Percentiles rank a stretch among this genome's conserved stretches.
These are phyloP conservation scores for Antechinus flavipes DNA, from an alignment of 2,113 vertebrate genomes.

Conservation along the genomic window DNA sequence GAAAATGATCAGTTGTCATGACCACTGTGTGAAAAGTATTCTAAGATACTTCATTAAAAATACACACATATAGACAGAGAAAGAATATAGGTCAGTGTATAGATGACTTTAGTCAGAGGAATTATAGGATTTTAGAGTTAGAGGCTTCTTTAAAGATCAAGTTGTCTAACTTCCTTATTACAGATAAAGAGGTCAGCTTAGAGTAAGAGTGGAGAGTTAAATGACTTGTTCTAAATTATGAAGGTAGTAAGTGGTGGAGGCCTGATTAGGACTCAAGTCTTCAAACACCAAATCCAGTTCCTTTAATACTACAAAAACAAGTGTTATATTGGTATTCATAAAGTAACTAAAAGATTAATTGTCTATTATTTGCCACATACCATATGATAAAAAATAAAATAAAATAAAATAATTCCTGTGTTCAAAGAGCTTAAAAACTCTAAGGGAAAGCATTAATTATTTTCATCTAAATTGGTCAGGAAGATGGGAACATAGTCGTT, in stretches of 20 bases:
- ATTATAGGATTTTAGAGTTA: neutral
- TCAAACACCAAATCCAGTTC: neutral
- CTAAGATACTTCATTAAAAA: neutral
- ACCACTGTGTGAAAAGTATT: neutral
- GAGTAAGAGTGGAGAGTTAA: neutral
- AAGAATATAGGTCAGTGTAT: neutral
- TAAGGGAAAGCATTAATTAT: neutral
- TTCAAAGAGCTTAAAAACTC: neutral
- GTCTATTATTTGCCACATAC: neutral
- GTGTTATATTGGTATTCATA: neutral
- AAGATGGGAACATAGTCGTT: neutral
- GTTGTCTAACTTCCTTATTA: neutral
- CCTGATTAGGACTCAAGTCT: neutral
- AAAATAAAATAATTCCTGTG: neutral
- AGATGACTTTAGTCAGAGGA: neutral
- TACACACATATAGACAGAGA: neutral
- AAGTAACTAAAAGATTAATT: neutral
- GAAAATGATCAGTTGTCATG: neutral
- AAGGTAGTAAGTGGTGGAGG: neutral
- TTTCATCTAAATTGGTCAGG: neutral
- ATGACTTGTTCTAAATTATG: neutral
- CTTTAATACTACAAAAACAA: neutral
- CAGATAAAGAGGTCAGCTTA: neutral
- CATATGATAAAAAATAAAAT: neutral
- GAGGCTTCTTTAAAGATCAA: neutral